Evolutionary conservation across 2,797 vertebrate genomes (phyloP), one percentile per base, ranked within the genome.

Genomic region (Lacerta bilineata): DNA sequence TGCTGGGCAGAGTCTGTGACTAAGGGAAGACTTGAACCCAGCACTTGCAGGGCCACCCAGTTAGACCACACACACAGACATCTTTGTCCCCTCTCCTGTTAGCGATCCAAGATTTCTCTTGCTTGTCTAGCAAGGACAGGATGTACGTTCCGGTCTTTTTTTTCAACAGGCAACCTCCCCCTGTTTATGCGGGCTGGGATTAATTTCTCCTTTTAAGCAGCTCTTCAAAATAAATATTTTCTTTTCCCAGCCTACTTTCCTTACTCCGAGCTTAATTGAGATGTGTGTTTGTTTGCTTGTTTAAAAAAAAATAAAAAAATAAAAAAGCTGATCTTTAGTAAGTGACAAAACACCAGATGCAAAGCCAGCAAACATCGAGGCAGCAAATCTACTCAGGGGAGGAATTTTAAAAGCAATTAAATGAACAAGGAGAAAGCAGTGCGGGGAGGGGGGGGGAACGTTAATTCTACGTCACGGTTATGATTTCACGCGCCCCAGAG

Each of bases 371-470:
- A 95, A 84, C 88, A 94, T 90, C 91, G 90, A 94, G 93, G 87
- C 91, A 93, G 93, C 69, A 93, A 92, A 89, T 84, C 93, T 89
- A 91, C 93, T 93, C 89, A 89, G 92, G 94, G 94, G 95, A 92
- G 94, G 93, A 91, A 95, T 94, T 95, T 95, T 93, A 93, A 85
- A 92, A 95, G 94, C 94, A 93, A 95, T 96, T 95, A 95, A 95
- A 93, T 92, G 91, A 95, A 93, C 94, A 94, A 95, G 93, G 93
- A 50, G 41, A 83, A 76, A 15, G 77, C 20, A 36, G 75, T 66
- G 8, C 1, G 79, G 91, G 92, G 93, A n/a, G 29, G 23, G 33
- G 43, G 6, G 36, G 13, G 43, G 90, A 91, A 91, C 90, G 90
- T 94, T 91, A 94, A 94, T 95, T 93, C 95, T 90, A 93, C 88